phyloP scores from a whole-genome alignment of 2,113 vertebrate genomes.

The Buteo buteo region DNA sequence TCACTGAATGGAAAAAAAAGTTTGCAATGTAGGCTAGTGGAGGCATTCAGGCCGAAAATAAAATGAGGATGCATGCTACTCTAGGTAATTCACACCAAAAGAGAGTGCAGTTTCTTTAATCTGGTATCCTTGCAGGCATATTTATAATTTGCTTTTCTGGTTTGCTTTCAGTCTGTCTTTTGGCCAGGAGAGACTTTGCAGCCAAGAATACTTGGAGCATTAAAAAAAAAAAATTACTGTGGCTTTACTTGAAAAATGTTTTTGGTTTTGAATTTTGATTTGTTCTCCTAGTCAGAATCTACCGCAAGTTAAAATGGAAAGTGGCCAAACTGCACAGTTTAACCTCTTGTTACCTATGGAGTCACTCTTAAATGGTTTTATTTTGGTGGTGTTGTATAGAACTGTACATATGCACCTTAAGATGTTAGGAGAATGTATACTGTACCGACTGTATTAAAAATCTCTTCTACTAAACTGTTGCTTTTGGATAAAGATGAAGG shows the following conservation, averaged over 20 bases:
- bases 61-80: background rate
- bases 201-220: slow-evolving; percentile 38
- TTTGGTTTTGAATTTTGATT: slow-evolving; percentile 47
- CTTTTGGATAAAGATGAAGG: background rate
- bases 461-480: background rate
- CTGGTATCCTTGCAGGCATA: slow-evolving; percentile 21
- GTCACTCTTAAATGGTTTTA: background rate
- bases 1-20: slow-evolving; percentile 33
- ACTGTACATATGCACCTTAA: background rate
- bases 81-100: background rate
- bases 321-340: background rate
- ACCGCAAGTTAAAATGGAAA: background rate
- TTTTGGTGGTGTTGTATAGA: background rate
- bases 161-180: slow-evolving; percentile 37
- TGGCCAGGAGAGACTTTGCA: slow-evolving; percentile 62
- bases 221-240: slow-evolving; percentile 59
- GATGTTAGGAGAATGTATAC: background rate
- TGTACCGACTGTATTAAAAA: background rate
- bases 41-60: slow-evolving; percentile 26
- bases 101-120: slow-evolving; percentile 5
- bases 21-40: slow-evolving; percentile 38
- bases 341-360: background rate
- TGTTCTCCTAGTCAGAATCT: background rate
- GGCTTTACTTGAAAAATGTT: slow-evolving; percentile 60
- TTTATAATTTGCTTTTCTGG: slow-evolving; percentile 43